These are phyloP conservation scores for Drosophila subsilvestris DNA, from an alignment of 2,888 invertebrate species.

Conservation along the genomic window DNA sequence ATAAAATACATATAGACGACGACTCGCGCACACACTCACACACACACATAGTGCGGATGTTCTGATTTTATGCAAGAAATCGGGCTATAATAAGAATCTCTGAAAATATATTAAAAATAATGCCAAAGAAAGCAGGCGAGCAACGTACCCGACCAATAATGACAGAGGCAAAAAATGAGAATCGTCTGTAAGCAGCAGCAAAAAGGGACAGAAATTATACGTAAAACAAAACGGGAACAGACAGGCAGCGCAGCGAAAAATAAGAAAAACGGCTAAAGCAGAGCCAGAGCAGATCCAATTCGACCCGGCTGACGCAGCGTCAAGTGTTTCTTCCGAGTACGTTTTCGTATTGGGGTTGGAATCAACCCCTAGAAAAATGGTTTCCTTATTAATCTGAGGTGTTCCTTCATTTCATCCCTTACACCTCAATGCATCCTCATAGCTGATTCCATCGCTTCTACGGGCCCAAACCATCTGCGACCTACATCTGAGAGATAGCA, in stretches of 20 bases:
- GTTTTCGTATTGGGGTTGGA: conserved; percentile 21
- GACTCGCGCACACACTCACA: conserved; percentile 51
- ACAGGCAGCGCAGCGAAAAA: conserved; percentile 25
- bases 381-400: background rate
- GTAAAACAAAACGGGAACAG: conserved; percentile 26
- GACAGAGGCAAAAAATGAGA: conserved; percentile 6
- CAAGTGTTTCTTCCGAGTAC: conserved; percentile 46
- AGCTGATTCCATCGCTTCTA: background rate
- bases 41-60: conserved; percentile 48
- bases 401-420: background rate
- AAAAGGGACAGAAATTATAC: conserved; percentile 22
- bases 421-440: background rate
- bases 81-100: conserved; percentile 72
- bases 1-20: conserved; percentile 32
- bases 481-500: background rate
- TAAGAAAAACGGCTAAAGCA: conserved; percentile 16
- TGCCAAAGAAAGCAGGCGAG: conserved; percentile 55
- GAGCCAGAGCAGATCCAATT: conserved; percentile 7
- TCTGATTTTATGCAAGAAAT: conserved; percentile 78
- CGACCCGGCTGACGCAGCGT: conserved; percentile 42
- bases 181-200: conserved; percentile 23
- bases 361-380: background rate
- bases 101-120: conserved; percentile 65
- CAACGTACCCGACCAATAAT: conserved; percentile 20
- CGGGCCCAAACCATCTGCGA: conserved; percentile 51